phyloP scores from a whole-genome alignment of 2,888 invertebrate genomes.

The Scaptomyza flava region DNA sequence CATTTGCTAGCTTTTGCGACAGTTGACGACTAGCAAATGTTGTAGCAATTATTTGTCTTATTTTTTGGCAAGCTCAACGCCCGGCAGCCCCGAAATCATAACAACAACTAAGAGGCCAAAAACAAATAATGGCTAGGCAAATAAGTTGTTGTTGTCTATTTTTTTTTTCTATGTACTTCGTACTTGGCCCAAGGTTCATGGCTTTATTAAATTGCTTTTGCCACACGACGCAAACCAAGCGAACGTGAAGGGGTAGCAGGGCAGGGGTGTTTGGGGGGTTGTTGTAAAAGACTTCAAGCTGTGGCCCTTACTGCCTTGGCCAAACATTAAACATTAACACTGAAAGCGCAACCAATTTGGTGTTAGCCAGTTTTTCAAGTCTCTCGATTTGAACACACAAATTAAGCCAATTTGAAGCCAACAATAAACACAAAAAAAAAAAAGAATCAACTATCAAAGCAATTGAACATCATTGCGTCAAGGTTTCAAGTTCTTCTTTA shows the following conservation, averaged over 20 bases:
- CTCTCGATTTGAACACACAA: slow-evolving; percentile 49
- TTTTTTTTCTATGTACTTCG: slow-evolving; percentile 59
- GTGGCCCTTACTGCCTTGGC: slow-evolving; percentile 60
- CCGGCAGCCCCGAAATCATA: slow-evolving; percentile 61
- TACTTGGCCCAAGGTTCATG: slow-evolving; percentile 75
- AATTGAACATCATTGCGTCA: slow-evolving; percentile 45
- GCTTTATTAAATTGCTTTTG: slow-evolving; percentile 73
- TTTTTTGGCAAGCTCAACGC: slow-evolving; percentile 53
- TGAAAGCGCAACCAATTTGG: slow-evolving; percentile 72
- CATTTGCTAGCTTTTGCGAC: slow-evolving; percentile 33
- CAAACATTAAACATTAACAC: too few species aligned
- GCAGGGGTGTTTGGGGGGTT: not conserved
- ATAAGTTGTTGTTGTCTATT: slow-evolving; percentile 26
- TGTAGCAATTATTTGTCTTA: slow-evolving; percentile 15
- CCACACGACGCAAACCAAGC: slow-evolving; percentile 38
- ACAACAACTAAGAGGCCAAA: slow-evolving; percentile 39
- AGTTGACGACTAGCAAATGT: slow-evolving; percentile 54
- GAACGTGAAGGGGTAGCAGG: not conserved
- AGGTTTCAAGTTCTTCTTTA: slow-evolving; percentile 12
- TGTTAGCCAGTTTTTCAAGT: slow-evolving; percentile 46
- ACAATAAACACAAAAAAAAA: slow-evolving; percentile 41
- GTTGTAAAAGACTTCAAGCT: slow-evolving; percentile 53
- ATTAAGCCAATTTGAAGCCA: slow-evolving; percentile 67
- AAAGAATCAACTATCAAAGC: slow-evolving; percentile 35
- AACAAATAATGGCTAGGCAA: slow-evolving; percentile 33